These are phyloP conservation scores for Neodiprion lecontei DNA, from an alignment of 1,140 invertebrate species.

Conservation along the genomic window DNA sequence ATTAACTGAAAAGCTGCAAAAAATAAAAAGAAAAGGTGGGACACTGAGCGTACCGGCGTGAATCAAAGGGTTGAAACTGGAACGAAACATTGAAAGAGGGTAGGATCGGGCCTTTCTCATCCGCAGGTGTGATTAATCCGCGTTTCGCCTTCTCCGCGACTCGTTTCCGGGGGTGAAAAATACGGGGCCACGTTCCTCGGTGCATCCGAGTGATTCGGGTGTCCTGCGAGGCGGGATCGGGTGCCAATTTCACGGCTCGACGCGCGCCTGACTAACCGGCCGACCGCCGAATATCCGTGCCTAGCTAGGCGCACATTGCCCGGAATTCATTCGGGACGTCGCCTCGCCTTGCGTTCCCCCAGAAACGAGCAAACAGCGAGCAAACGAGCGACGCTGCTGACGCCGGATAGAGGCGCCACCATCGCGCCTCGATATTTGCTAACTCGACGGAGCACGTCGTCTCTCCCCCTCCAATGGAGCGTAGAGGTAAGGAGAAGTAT, in stretches of 20 bases:
- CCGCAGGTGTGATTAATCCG: background rate
- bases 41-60: background rate
- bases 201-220: too few relatives aligned
- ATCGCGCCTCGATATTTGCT: background rate
- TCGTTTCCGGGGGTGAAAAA: too few relatives aligned
- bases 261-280: conserved; percentile 49
- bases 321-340: too few relatives aligned
- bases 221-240: conserved; percentile 11
- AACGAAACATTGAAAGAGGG: conserved; percentile 4
- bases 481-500: background rate
- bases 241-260: conserved; percentile 54
- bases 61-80: too few relatives aligned
- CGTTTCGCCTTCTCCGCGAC: background rate
- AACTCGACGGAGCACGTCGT: background rate
- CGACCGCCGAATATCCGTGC: conserved; percentile 4
- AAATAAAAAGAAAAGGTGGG: conserved; percentile 6
- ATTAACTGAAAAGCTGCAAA: background rate
- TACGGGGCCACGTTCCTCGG: too few relatives aligned
- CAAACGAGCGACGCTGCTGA: background rate
- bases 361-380: background rate
- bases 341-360: background rate
- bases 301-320: too few relatives aligned
- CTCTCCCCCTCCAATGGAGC: background rate
- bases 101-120: conserved; percentile 10
- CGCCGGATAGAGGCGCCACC: background rate